phyloP scores from a whole-genome alignment of 2,797 vertebrate genomes.

The Cyprinodon diabolis region DNA sequence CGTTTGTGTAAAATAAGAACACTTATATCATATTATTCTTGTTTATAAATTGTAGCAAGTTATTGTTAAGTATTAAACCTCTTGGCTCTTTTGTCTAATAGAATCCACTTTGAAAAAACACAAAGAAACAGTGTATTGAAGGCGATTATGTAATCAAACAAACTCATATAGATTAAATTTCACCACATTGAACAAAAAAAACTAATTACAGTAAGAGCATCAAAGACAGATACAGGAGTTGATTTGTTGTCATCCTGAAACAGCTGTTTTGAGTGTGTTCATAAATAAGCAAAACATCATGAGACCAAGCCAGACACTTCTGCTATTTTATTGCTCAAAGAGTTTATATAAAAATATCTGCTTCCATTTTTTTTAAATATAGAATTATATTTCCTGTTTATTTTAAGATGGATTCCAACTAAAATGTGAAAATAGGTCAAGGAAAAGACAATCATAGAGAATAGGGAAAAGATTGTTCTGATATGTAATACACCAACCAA shows the following conservation, averaged over 20 bases:
- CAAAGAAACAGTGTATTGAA: not conserved
- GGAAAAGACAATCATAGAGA: not conserved
- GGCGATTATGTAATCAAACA: not conserved
- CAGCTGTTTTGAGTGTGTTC: slow-evolving; percentile 15
- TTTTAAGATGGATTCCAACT: slow-evolving; percentile 33
- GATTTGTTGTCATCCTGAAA: not conserved
- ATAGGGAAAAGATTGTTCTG: not conserved
- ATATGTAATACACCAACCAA: not conserved
- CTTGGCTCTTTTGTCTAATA: not conserved
- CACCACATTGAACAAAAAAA: not conserved
- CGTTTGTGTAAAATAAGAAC: not conserved
- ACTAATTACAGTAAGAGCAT: not conserved
- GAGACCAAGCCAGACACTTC: slow-evolving; percentile 57
- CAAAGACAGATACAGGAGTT: not conserved
- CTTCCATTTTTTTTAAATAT: slow-evolving; percentile 58
- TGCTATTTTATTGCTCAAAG: slow-evolving; percentile 36
- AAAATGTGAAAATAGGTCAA: slow-evolving; percentile 40
- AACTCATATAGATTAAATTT: not conserved
- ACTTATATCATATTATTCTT: not conserved
- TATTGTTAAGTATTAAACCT: not conserved
- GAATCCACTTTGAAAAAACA: not conserved
- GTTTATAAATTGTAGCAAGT: not conserved
- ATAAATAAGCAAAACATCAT: slow-evolving; percentile 39
- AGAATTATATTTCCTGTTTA: slow-evolving; percentile 51
- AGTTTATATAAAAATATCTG: slow-evolving; percentile 18